Evolutionary conservation across 2,888 invertebrate species (phyloP).

Genomic region (Heliconius hortense): DNA sequence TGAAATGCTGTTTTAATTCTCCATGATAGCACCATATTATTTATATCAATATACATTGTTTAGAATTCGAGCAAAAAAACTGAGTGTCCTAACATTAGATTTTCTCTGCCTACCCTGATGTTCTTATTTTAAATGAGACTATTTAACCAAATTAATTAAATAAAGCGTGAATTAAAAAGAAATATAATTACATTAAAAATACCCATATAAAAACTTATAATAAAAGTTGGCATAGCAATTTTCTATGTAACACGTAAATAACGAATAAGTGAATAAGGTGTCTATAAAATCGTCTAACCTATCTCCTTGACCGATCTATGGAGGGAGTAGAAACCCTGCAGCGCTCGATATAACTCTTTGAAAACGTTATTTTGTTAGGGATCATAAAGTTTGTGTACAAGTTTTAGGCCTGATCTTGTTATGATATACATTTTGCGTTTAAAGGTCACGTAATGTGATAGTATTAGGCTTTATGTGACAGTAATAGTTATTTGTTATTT

Average conservation of each 20-base stretch:
- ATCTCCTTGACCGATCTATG: slow-evolving; percentile 18
- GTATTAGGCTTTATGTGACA: background rate
- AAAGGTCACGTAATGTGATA: background rate
- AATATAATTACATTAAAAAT: background rate
- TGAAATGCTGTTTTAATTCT: too few relatives aligned
- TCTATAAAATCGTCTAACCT: slow-evolving; percentile 7
- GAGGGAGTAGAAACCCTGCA: slow-evolving; percentile 2
- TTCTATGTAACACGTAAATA: slow-evolving; percentile 13
- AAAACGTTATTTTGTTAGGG: slow-evolving; percentile 18
- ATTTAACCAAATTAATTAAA: too few relatives aligned
- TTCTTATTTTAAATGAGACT: too few relatives aligned
- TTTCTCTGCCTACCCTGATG: too few relatives aligned
- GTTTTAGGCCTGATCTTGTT: slow-evolving; percentile 12
- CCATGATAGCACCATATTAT: too few relatives aligned
- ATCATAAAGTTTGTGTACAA: slow-evolving; percentile 13
- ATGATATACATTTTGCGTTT: slow-evolving; percentile 13
- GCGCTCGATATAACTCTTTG: slow-evolving; percentile 17
- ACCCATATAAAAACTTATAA: background rate
- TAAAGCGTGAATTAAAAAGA: too few relatives aligned
- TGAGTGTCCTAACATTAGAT: too few relatives aligned
- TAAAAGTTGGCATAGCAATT: background rate
- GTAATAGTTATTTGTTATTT: background rate
- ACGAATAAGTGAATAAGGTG: slow-evolving; percentile 16
- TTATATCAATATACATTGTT: too few relatives aligned
- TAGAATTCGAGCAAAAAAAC: too few relatives aligned